These are phyloP conservation scores for Drosophila longiperda DNA, from an alignment of 2,888 invertebrate species.

Conservation along the genomic window DNA sequence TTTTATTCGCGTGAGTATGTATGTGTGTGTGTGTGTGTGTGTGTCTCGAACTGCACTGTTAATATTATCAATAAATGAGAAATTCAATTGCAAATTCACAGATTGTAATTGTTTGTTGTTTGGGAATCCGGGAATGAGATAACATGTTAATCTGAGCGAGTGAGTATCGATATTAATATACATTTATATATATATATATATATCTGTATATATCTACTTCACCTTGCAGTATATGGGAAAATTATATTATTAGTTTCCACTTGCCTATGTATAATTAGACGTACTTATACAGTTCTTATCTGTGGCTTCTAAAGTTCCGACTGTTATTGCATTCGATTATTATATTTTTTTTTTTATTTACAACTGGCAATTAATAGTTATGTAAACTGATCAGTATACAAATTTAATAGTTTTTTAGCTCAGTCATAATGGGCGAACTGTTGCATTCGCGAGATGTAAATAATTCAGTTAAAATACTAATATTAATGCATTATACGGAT, in stretches of 20 bases:
- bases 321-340: not conserved
- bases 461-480: not conserved
- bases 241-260: not conserved
- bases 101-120: not conserved
- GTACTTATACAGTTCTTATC: not conserved
- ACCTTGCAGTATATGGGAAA: not conserved
- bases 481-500: not conserved
- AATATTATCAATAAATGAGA: slow-evolving; percentile 51
- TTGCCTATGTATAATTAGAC: not conserved
- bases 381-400: not conserved
- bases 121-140: not conserved
- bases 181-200: not conserved
- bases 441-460: not conserved
- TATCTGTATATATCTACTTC: not conserved
- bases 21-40: slow-evolving; percentile 16
- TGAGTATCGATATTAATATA: not conserved
- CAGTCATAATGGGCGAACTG: not conserved
- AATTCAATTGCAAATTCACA: slow-evolving; percentile 21
- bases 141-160: not conserved
- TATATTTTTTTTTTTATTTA: not conserved
- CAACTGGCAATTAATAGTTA: not conserved
- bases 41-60: slow-evolving; percentile 48
- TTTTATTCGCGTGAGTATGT: not conserved
- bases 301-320: not conserved
- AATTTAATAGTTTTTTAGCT: not conserved